Evolutionary conservation across 1,140 invertebrate species (phyloP), one percentile per base, ranked within the genome.

Genomic region (Tribolium castaneum): DNA sequence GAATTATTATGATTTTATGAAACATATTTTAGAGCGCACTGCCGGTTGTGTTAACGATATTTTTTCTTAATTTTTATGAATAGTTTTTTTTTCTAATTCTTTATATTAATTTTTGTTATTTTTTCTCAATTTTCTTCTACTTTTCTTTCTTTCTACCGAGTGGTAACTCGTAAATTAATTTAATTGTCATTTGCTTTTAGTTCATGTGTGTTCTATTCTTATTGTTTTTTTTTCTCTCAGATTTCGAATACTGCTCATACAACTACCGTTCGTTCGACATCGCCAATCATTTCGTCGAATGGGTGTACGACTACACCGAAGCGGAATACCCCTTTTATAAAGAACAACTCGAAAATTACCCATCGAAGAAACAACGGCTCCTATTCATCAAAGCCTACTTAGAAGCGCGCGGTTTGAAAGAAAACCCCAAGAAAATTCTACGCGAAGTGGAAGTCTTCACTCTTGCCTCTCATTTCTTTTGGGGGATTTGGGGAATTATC

Each of bases 261-360:
- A 98, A 97, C 86, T 96, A 97, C 86, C 88, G 97, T 78, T 96
- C 94, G 0, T 99, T 97, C 88, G 98, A 99, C 87, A 88, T 99
- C 73, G 98, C 96, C 2, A 99, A 99, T 88, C 97, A 99, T 85
- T 98, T 99, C 86, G 91, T 95, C 78, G 97, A 99, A 87, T 99
- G 97, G 96, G 92, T 91, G 5, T 98, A 96, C 86, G 95, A 98
- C 84, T 99, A 99, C 86, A 95, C 92, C 0, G 90, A 92, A 70
- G 86, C 91, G 0, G 90, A 93, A 52, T 90, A 92, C 85, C 97
- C 97, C 1, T 94, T 93, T 87, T 99, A 93, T 84, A 89, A 88
- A 62, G 92, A 93, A 80, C 87, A 90, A 52, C 87, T 87, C 2
- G 89, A 92, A 16, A 89, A 92, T 80, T 95, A 92, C 83, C 95